Percentiles rank a stretch among this genome's conserved stretches.
phyloP scores from a whole-genome alignment of 1,140 invertebrate genomes.

The Drusus annulatus region DNA sequence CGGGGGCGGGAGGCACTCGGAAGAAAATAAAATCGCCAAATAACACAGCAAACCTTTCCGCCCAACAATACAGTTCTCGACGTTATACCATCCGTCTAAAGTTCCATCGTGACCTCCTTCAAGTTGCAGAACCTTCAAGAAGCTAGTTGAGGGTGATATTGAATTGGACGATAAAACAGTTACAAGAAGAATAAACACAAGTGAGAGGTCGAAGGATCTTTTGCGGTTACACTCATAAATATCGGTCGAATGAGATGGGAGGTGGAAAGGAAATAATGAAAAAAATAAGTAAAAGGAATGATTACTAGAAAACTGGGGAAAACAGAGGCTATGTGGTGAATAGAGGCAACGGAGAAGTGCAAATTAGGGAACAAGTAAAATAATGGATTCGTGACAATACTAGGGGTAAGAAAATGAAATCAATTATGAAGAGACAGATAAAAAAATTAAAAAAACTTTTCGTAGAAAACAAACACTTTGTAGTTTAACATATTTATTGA shows the following conservation, averaged over 20 bases:
- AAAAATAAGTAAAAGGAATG: background rate
- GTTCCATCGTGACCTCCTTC: background rate
- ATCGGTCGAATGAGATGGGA: background rate
- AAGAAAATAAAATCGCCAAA: constrained; percentile 32
- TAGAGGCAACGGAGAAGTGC: too few species aligned
- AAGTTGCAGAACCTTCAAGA: constrained; percentile 4
- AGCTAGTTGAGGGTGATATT: background rate
- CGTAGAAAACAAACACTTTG: too few species aligned
- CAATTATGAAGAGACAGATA: too few species aligned
- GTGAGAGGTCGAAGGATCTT: too few species aligned
- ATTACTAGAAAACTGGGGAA: too few species aligned
- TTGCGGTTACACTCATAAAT: too few species aligned
- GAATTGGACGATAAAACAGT: background rate
- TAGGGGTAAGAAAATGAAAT: too few species aligned
- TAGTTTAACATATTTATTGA: too few species aligned
- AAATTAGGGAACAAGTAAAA: too few species aligned
- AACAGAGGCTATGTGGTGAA: too few species aligned
- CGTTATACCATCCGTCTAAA: constrained; percentile 27
- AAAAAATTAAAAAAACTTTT: too few species aligned
- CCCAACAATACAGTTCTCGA: constrained; percentile 16
- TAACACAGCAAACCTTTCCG: constrained; percentile 36
- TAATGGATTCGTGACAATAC: too few species aligned
- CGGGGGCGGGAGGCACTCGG: background rate
- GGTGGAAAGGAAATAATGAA: background rate
- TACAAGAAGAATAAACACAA: background rate